Evolutionary conservation across 2,113 vertebrate species (phyloP).

Genomic region (Callipepla squamata): DNA sequence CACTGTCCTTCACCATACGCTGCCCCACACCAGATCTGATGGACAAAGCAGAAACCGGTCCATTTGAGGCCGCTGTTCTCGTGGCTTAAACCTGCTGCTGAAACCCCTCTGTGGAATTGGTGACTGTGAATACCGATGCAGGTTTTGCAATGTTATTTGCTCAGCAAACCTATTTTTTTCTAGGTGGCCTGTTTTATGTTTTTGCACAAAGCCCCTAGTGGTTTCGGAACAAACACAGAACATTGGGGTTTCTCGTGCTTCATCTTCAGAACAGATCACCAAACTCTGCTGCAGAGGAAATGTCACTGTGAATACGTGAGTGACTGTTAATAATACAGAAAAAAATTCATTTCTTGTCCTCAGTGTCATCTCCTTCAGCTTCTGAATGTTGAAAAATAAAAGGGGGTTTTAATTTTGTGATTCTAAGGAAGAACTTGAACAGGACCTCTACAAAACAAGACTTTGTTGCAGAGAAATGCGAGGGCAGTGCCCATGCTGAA

Average conservation of each 20-base stretch:
- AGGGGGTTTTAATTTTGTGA: not conserved
- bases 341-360: not conserved
- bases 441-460: not conserved
- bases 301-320: not conserved
- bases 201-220: not conserved
- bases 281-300: constrained; percentile 11
- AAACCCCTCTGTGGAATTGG: constrained; percentile 59
- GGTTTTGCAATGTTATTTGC: constrained; percentile 37
- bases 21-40: not conserved
- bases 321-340: not conserved
- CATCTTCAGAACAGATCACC: not conserved
- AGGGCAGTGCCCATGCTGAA: not conserved
- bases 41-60: not conserved
- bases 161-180: constrained; percentile 42
- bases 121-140: constrained; percentile 7
- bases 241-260: not conserved
- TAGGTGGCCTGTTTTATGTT: constrained; percentile 27
- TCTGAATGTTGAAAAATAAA: not conserved
- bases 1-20: not conserved
- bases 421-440: not conserved
- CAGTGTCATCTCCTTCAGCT: not conserved
- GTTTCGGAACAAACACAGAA: not conserved
- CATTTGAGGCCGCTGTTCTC: not conserved
- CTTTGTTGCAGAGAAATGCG: no score
- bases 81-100: not conserved